Conservation (phyloP, 2,113 vertebrate species). For the Ameiurus melas region DNA sequence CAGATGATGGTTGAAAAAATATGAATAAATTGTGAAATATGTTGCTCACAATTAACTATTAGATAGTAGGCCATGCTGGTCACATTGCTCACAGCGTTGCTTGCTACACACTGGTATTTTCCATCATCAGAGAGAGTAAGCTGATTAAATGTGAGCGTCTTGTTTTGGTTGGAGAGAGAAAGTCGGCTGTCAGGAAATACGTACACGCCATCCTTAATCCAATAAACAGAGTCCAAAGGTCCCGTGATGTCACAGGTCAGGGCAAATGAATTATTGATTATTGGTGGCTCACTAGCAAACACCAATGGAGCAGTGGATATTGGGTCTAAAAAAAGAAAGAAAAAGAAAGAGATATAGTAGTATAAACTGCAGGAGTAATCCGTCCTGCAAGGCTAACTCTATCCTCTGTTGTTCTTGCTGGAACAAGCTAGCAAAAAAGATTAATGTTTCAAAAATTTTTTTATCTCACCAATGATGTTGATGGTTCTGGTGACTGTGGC, state of each 20-base stretch:
- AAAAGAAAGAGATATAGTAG: neutral
- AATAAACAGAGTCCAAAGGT: slow-evolving; percentile 49
- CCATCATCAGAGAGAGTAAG: slow-evolving; percentile 43
- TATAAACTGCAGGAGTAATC: neutral
- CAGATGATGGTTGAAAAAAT: neutral
- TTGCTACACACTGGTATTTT: slow-evolving; percentile 50
- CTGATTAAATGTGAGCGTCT: slow-evolving; percentile 17
- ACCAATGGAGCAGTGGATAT: slow-evolving; percentile 52
- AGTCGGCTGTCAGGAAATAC: slow-evolving; percentile 14
- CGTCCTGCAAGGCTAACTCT: neutral
- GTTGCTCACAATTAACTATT: slow-evolving; percentile 69
- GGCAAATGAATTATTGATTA: slow-evolving; percentile 48
- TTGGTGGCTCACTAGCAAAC: slow-evolving; percentile 5
- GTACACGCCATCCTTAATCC: slow-evolving; percentile 51
- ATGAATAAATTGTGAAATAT: neutral
- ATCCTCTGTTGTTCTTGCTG: neutral
- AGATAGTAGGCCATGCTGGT: slow-evolving; percentile 50
- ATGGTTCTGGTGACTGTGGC: slow-evolving; percentile 49
- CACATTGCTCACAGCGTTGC: slow-evolving; percentile 41
- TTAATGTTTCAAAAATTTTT: neutral
- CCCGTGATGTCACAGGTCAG: slow-evolving; percentile 61
- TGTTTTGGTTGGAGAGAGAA: slow-evolving; percentile 40
- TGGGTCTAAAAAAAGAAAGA: slow-evolving; percentile 50
- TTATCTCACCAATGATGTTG: slow-evolving; percentile 58
- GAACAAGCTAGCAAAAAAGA: neutral